Base-by-base conservation (phyloP, 2,113 vertebrate species). In the Bufo gargarizans region DNA sequence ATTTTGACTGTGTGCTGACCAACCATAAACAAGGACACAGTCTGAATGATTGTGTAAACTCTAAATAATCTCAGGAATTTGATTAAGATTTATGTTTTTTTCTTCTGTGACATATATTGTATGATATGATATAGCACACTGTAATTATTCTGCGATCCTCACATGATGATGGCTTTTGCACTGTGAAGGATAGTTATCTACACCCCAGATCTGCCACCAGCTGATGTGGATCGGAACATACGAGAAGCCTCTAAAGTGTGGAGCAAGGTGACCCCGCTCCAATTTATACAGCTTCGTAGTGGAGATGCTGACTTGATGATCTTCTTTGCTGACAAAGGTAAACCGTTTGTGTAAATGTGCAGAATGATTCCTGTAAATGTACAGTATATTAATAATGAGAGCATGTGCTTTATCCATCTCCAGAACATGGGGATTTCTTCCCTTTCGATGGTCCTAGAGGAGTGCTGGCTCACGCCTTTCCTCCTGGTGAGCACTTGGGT, bases 401-500 rank as follows among this genome's bases (percentile, higher is more conserved):
- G 49, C 45, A 65, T 67, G 3, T 61, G 17, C 56, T 85, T 90
- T 87, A 11, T 17, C 49, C 67, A 47, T 8, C 71, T 80, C 83
- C 69, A 94, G 91, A 93, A 20, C 94, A 96, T 72, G 93, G 93
- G 72, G 93, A 95, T 91, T 90, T 90, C 6, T 95, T 92, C 43
- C 93, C 93, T 10, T 94, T 96, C 79, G 93, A 95, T 6, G 91
- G 93, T 1, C 92, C 92, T 1, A 63, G 92, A 59, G 93, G 91
- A 8, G 84, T 95, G 69, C 49, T 91, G 69, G 94, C 93, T 86
- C 93, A 93, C 49, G 92, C 93, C 45, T 96, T 94, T 90, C 90
- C 92, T 50, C 93, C 93, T 1, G 91, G 92, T 63, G 61, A 79
- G 19, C 91, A 90, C 59, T 86, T 95, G 0, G 94, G 93, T 43